Evolutionary conservation across 2,113 vertebrate genomes (phyloP), one percentile per base, ranked within the genome.

Genomic region (Eptesicus fuscus): DNA sequence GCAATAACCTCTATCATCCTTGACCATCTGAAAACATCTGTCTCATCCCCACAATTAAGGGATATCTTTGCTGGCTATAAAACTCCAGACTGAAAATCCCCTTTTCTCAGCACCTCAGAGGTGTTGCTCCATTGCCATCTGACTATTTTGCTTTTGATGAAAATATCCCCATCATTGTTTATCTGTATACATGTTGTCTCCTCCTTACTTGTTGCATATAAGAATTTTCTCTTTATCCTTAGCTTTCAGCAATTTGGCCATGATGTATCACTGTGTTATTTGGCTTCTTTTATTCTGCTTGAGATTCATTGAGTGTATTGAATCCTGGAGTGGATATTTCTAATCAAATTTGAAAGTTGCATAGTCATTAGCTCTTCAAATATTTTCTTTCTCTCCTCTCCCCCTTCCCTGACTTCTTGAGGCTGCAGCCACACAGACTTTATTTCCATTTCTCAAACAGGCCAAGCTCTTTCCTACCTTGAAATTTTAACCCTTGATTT

Each of bases 251-350:
- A 94, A 56, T 79, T 84, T 93, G 35, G 59, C 35, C 9, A 9
- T 14, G 9, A 70, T 63, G 3, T 30, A 35, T 32, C 30, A 42
- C 14, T 25, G 6, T 83, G 32, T 65, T 93, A 5, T 70, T 88
- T 91, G 71, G 79, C 12, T 77, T 93, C 9, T 71, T 9, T 82
- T 97, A 9, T 87, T 83, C 25, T 89, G 65, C 23, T 91, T 89
- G 79, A 96, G 71, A 70, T 3, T 76, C 40, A 80, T n/a, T 88
- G 59, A 69, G 35, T 76, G 74, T 91, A 51, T 91, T 84, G 42
- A 44, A 70, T 93, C 51, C 25, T 37, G 17, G 42, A 69, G 6
- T 92, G 32, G 9, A 49, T 94, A 87, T 82, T 95, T 90, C 80
- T 78, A 83, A 83, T 83, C 44, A 71, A 18, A 78, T 59, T 67